Evolutionary conservation across 64 coral and sea anemone genomes (phyloP), one percentile per base, ranked within the genome.

Genomic region (Platygyra sinensis): DNA sequence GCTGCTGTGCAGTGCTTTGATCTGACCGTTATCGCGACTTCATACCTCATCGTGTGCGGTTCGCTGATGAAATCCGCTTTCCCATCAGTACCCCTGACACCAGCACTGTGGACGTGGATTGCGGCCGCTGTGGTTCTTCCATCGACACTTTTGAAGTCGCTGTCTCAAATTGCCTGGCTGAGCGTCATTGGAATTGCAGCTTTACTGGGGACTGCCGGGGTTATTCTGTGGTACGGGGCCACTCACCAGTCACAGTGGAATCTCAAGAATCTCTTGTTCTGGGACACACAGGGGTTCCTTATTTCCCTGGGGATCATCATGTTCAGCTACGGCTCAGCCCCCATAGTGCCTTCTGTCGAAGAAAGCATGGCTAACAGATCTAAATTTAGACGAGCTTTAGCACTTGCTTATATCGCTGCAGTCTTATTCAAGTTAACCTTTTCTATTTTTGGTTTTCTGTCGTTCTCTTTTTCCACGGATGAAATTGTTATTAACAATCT

Each of bases 401-500:
- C 62, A n/a, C 52, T 28, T n/a, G 29, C 61, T 15, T 90, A 72
- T 50, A 39, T 62, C 42, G 20, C 29, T 31, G 67, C 30, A 33
- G 54, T 49, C 10, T 8, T 90, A 0, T 55, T 90, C n/a, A 90
- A 90, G 62, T 22, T 82, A 38, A 29, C 50, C 62, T 90, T 90
- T 19, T 78, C 77, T 2, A 64, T 82, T 12, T 62, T 62, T 32
- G 88, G 88, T 30, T 90, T 90, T 82, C 63, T 90, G 30, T 73
- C 88, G 25, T 90, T 76, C 60, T 80, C 76, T 69, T 30, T 52
- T 15, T 3, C 36, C 24, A 90, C 88, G 10, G 79, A 82, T 74
- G 88, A 90, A 71, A 67, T 90, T 46, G 60, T 90, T n/a, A 67
- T 82, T 8, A 80, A 80, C 46, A 90, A 90, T 27, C 46, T 90